Conservation (phyloP, 2,888 invertebrate species). For the Noctua janthina region DNA sequence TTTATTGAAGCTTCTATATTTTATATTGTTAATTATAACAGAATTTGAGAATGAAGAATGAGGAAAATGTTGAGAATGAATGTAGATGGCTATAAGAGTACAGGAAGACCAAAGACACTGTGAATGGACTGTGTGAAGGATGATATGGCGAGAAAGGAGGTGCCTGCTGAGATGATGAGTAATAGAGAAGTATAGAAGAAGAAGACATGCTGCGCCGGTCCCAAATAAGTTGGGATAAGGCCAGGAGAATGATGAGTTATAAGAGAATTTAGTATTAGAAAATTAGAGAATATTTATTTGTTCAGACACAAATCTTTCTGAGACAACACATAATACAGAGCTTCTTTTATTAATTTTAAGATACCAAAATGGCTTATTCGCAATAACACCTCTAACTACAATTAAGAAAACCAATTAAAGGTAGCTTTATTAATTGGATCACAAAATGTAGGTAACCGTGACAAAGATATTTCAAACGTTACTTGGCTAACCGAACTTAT, state of each 20-base stretch:
- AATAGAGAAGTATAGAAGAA: too few species aligned
- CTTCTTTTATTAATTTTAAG: neutral
- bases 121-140: too few species aligned
- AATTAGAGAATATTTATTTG: neutral
- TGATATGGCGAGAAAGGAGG: too few species aligned
- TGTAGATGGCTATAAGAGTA: too few species aligned
- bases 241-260: too few species aligned
- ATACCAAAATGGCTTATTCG: neutral
- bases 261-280: neutral
- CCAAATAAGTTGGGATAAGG: too few species aligned
- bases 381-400: constrained; percentile 1
- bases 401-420: constrained; percentile 37
- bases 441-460: constrained; percentile 44
- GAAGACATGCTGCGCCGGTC: too few species aligned
- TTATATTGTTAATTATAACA: neutral
- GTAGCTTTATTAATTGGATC: constrained; percentile 44
- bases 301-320: neutral
- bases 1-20: neutral
- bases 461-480: constrained; percentile 52
- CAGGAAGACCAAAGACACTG: too few species aligned
- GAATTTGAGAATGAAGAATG: too few species aligned
- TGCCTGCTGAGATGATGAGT: too few species aligned
- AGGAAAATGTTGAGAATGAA: too few species aligned
- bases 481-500: constrained; percentile 58
- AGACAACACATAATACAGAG: neutral